Conservation (phyloP, 2,888 invertebrate species). For the Cremastinae sp. region DNA sequence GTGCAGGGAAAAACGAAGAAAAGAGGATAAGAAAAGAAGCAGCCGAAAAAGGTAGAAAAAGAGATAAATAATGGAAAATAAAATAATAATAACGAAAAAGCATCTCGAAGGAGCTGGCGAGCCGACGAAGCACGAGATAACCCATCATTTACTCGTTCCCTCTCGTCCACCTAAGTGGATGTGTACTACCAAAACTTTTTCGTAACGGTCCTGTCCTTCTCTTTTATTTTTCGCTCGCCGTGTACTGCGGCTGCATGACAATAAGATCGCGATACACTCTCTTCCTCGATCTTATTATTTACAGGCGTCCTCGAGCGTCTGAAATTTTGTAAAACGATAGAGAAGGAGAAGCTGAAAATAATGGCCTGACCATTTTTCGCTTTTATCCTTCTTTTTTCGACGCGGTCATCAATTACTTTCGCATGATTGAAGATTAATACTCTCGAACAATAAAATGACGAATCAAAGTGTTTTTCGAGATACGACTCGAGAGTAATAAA, state of each 20-base stretch:
- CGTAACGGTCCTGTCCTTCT: constrained; percentile 63
- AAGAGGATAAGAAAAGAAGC: constrained; percentile 5
- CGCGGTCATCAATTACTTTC: too few relatives aligned
- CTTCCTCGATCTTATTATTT: background rate
- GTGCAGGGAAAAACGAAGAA: constrained; percentile 17
- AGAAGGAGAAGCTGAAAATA: too few relatives aligned
- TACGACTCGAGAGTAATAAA: too few relatives aligned
- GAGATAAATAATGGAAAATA: constrained; percentile 35
- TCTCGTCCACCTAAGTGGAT: constrained; percentile 62
- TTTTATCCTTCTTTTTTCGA: too few relatives aligned
- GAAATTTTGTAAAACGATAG: background rate
- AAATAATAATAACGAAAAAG: constrained; percentile 21
- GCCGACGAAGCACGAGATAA: constrained; percentile 61
- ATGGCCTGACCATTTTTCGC: too few relatives aligned
- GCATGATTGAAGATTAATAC: too few relatives aligned
- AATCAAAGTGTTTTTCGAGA: too few relatives aligned
- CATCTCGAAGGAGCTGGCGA: constrained; percentile 48
- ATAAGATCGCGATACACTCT: constrained; percentile 31
- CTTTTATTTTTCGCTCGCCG: constrained; percentile 1
- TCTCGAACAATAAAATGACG: too few relatives aligned
- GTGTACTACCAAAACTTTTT: constrained; percentile 55
- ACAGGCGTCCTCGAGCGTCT: constrained; percentile 25
- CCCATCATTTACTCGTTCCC: constrained; percentile 71
- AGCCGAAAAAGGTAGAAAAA: constrained; percentile 41
- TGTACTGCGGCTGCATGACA: constrained; percentile 37